phyloP scores from a whole-genome alignment of 1,140 invertebrate genomes.

The Linepithema humile region DNA sequence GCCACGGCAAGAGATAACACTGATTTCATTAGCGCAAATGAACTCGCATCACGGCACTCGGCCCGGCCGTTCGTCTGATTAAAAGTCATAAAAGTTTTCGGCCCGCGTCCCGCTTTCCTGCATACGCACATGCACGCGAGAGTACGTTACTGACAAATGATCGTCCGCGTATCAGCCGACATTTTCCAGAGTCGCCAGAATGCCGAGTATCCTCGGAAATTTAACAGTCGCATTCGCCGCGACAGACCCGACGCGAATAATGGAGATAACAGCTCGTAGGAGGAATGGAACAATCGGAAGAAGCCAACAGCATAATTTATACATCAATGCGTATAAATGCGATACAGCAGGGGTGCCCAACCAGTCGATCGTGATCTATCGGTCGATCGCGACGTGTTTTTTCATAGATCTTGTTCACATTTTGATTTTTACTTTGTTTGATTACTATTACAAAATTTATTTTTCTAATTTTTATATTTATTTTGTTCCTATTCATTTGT shows the following conservation, averaged over 20 bases:
- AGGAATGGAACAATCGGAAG: background rate
- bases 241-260: background rate
- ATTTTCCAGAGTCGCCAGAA: conserved; percentile 10
- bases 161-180: conserved; percentile 30
- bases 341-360: no score
- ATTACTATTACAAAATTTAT: no score
- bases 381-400: no score
- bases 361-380: no score
- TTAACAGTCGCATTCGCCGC: conserved; percentile 41
- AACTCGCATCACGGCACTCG: conserved; percentile 68
- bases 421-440: no score
- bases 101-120: conserved; percentile 12
- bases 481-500: no score
- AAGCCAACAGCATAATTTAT: background rate
- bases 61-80: conserved; percentile 69
- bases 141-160: conserved; percentile 56
- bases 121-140: conserved; percentile 21
- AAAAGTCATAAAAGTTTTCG: conserved; percentile 74
- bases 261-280: background rate
- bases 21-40: conserved; percentile 76
- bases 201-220: conserved; percentile 27
- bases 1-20: conserved; percentile 69
- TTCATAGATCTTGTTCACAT: no score
- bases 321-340: background rate
- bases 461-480: no score